These are phyloP conservation scores for Discoglossus pictus DNA, from an alignment of 2,797 vertebrate genomes.

Conservation along the genomic window DNA sequence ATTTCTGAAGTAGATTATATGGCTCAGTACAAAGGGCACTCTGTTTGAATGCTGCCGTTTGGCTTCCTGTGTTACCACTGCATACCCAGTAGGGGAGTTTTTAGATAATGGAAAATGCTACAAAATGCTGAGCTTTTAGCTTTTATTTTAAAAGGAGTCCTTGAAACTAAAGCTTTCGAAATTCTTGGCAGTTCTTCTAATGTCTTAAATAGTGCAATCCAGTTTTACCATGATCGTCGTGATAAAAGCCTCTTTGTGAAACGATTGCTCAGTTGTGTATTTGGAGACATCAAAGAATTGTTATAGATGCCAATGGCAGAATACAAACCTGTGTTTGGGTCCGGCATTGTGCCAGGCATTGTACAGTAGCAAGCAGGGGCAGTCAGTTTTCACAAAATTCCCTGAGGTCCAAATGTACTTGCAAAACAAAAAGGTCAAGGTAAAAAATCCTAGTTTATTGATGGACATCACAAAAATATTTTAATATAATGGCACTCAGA, in stretches of 20 bases:
- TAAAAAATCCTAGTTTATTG: no score
- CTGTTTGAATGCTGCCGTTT: conserved; percentile 18
- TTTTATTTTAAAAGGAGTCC: neutral
- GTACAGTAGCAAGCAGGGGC: no score
- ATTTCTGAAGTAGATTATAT: conserved; percentile 20
- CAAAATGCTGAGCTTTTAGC: conserved; percentile 25
- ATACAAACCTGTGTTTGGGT: no score
- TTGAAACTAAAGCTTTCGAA: conserved; percentile 22
- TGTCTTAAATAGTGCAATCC: conserved; percentile 6
- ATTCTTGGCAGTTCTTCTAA: conserved; percentile 31
- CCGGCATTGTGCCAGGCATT: no score
- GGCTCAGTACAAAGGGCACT: conserved; percentile 18
- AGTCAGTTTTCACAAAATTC: no score
- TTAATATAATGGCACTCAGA: no score
- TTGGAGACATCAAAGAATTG: no score
- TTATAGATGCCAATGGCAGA: no score
- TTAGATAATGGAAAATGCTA: conserved; percentile 45
- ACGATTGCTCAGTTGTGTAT: neutral
- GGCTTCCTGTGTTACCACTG: conserved; percentile 16
- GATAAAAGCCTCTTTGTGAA: conserved; percentile 7
- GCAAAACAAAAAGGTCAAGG: no score
- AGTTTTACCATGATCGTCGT: neutral
- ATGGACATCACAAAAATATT: no score
- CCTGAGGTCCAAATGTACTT: no score
- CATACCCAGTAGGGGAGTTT: conserved; percentile 32